Base-by-base conservation (phyloP, 2,113 vertebrate species). In the Microtus montanus region DNA sequence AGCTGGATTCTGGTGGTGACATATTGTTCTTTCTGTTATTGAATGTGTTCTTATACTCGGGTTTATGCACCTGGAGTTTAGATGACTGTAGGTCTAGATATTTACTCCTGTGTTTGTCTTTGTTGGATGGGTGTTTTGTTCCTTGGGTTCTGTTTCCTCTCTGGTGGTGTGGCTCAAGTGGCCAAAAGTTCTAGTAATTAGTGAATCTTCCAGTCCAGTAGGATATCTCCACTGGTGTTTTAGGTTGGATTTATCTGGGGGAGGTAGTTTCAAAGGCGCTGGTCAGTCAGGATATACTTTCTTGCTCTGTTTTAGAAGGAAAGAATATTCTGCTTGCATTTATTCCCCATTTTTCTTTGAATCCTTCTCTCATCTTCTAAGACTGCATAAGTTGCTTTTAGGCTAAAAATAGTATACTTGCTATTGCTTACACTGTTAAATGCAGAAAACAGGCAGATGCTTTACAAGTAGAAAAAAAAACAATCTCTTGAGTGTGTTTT, bases 381-480 rank as follows among this genome's bases (percentile, higher is more conserved):
- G 87, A 93, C 66, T 92, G 75, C 78, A 85, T 35, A 97, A 96
- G 90, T 97, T 96, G 91, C 95, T 92, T 98, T 98, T 93, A 96
- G 35, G 84, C 96, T 98, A 98, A 98, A 98, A 98, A 98, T 98
- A 98, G 89, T 92, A 87, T 66, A 89, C 83, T 94, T 97, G 61
- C 78, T 98, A 13, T 93, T 94, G 49, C 77, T 74, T 93, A 94
- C 70, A 88, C 89, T 95, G 64, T 93, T 97, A 85, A 91, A 94
- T 80, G 64, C 78, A 84, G 96, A 94, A 80, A 97, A 97, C 26
- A 92, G 79, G 90, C 89, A 91, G 92, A 35, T 92, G 89, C 87
- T 93, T 79, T 41, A 87, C 24, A 93, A 95, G 92, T 87, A 84
- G 54, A 89, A 91, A 87, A 83, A 17, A 3, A 49, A 49, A 12